Evolutionary conservation across 2,888 invertebrate species (phyloP).

Genomic region (Cabera pusaria): DNA sequence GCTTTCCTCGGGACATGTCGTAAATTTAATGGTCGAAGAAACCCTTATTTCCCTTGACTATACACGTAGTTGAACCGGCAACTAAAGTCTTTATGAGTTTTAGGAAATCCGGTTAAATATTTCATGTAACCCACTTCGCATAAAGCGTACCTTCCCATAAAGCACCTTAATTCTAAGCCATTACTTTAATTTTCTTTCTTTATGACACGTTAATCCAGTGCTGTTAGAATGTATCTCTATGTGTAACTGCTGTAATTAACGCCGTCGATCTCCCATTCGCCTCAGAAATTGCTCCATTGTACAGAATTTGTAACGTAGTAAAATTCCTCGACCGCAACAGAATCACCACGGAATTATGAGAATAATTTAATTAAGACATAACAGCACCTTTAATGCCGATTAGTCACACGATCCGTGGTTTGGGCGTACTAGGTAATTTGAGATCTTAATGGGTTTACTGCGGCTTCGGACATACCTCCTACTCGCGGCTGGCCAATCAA

Average conservation of each 20-base stretch:
- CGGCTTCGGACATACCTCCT: constrained; percentile 72
- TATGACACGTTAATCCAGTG: constrained; percentile 37
- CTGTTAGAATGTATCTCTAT: constrained; percentile 49
- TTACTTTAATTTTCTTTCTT: constrained; percentile 25
- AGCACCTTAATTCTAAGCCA: constrained; percentile 27
- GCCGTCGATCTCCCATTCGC: constrained; percentile 67
- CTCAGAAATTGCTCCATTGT: constrained; percentile 71
- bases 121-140: constrained; percentile 10
- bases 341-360: constrained; percentile 67
- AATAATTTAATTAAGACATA: constrained; percentile 81
- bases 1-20: constrained; percentile 76
- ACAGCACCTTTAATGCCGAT: constrained; percentile 78
- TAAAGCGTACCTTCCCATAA: constrained; percentile 12
- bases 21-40: constrained; percentile 80
- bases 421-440: constrained; percentile 79
- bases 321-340: constrained; percentile 67
- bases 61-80: constrained; percentile 67
- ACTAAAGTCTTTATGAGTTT: constrained; percentile 68
- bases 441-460: constrained; percentile 73
- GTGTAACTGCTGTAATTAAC: constrained; percentile 66
- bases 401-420: constrained; percentile 77
- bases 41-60: constrained; percentile 75
- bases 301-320: constrained; percentile 74
- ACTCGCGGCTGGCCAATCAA: constrained; percentile 67
- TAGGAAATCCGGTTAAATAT: constrained; percentile 50